Base-by-base conservation (phyloP, 2,113 vertebrate species). In the Seriola quinqueradiata region DNA sequence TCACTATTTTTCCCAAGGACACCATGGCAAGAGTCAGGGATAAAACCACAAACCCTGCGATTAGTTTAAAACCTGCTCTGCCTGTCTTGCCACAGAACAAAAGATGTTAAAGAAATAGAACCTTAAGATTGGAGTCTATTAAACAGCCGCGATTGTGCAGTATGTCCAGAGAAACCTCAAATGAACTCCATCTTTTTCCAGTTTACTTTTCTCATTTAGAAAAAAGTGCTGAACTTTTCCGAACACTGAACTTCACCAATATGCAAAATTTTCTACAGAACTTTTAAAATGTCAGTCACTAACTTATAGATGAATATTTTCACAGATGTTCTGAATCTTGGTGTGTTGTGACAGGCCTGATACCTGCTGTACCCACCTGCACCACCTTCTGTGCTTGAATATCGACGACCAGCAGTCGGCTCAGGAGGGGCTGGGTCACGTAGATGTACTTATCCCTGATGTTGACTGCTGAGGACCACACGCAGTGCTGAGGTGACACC, bases 361-460 rank as follows among this genome's bases (percentile, higher is more conserved):
- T 38, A 68, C 14, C 61, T 52, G n/a, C 71, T 83, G 42, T 73
- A 90, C 90, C 84, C 96, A 99, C 98, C 97, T 99, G 97, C 57
- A 97, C 83, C 75, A 97, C 96, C 92, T 97, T 99, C 93, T 99
- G 98, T 16, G 96, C 95, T 86, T 97, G 97, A 25, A 96, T 95
- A 77, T 99, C 98, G 1, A 99, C 94, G 50, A 99, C 93, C 66
- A 98, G 93, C 81, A 99, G 93, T 89, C 97, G 95, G 66, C 94
- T 96, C 75, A 95, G 96, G 4, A 95, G 92, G 1, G 98, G 98
- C 92, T 99, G 98, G 4, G 96, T 94, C 81, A 94, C 97, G 1
- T 97, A 99, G 94, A 99, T 95, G 89, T 97, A 99, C 83, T 96
- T 97, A 85, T 99, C 96, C 87, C 97, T 95, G 87, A 99, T 93